Base-by-base conservation (phyloP, 2,113 vertebrate genomes). In the Struthidea cinerea region DNA sequence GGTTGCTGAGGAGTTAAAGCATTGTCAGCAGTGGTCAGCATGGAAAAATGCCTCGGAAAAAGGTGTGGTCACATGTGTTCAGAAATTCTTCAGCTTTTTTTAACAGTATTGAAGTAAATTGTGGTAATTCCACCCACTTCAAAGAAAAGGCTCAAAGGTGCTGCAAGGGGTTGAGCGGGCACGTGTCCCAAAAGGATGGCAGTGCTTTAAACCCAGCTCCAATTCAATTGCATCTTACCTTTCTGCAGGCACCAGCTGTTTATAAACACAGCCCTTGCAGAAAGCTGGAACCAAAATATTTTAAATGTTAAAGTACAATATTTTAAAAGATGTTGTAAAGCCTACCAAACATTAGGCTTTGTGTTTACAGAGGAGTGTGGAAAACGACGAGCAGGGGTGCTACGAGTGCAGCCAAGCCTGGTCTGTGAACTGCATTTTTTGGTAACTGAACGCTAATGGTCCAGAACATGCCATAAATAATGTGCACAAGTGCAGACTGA, bases 111-210 rank as follows among this genome's bases (percentile, higher is more conserved):
- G 33, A 75, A 39, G 33, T n/a, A 42, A 64, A 64, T 7, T 13
- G 50, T 68, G 57, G 7, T 13, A 4, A 2, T 37, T 30, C 15
- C 32, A n/a, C 32, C 46, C 46, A 6, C 53, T 27, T 61, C 78
- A 55, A 88, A 41, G 30, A 22, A 91, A 56, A 79, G 27, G 44
- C 26, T 56, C n/a, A 39, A 7, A 8, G 19, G 11, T 46, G 35
- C 32, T 67, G n/a, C 9, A 50, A 69, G 16, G 21, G 5, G 7
- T 21, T 27, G 60, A 55, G 63, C 0, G 0, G 22, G 23, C 17
- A 1, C 26, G 10, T 55, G 83, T 84, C 67, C 69, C 69, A 52
- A 27, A 57, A 52, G 49, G 20, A 46, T 1, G 6, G 9, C 19
- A 52, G 8, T 2, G 49, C 27, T 68, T 75, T 41, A 67, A 82